Evolutionary conservation across 2,113 vertebrate genomes (phyloP).

Genomic region (Colius striatus): DNA sequence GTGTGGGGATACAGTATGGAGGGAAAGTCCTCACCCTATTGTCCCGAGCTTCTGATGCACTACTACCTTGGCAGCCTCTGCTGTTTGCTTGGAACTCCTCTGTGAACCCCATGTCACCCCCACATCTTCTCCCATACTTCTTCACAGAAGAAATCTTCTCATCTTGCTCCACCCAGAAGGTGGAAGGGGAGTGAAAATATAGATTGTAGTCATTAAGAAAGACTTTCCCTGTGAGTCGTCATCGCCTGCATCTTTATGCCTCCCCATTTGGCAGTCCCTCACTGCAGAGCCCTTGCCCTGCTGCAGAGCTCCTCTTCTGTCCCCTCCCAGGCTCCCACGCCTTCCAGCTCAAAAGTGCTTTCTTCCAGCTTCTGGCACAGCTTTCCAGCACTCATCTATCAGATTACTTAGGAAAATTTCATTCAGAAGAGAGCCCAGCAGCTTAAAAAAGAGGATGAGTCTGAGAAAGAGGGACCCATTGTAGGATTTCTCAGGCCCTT

Average conservation of each 20-base stretch:
- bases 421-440: neutral
- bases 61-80: rapidly evolving
- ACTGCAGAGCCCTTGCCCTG: rapidly evolving
- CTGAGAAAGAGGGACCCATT: neutral
- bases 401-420: neutral
- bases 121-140: neutral
- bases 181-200: rapidly evolving
- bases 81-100: neutral
- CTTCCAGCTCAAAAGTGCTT: neutral
- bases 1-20: rapidly evolving
- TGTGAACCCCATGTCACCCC: neutral
- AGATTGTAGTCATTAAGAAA: neutral
- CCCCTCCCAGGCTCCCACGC: neutral
- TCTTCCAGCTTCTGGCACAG: neutral
- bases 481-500: neutral
- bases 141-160: neutral
- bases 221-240: neutral
- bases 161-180: neutral
- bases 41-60: neutral
- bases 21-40: neutral
- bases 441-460: neutral
- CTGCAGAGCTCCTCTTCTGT: neutral
- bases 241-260: rapidly evolving
- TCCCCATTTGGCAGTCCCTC: neutral
- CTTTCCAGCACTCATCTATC: neutral